Evolutionary conservation across 1,140 invertebrate genomes (phyloP), one percentile per base, ranked within the genome.

Genomic region (Homarus americanus): DNA sequence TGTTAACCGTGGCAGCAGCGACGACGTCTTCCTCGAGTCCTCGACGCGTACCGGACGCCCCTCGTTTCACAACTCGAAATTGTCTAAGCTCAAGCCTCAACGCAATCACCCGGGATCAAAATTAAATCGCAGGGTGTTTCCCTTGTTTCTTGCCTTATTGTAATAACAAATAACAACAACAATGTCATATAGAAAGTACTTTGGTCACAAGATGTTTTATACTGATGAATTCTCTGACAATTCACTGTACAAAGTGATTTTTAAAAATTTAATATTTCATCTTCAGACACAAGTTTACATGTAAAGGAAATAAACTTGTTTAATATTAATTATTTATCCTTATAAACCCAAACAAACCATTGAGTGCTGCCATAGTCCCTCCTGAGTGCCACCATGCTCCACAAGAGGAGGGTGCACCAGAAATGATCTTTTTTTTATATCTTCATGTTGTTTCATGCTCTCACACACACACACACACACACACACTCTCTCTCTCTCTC

Each of bases 211-310:
- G 66, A 90, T 90, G 80, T 90, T 90, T 90, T 90, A 82, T 90
- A 90, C 87, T 76, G 72, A 90, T 82, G 79, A 83, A 90, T 78
- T 76, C 38, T 79, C 63, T 28, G 58, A 76, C 49, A 66, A 76
- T 90, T 90, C 82, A 90, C 87, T 90, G 87, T 90, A 90, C 87
- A 90, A 90, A 90, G 87, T 90, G 87, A 90, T 90, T 90, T 90
- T 83, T 75, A 90, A 82, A 83, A 83, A 82, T 75, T 76, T 72
- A 75, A 83, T 90, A 90, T 75, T 82, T 90, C 80, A 83, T 82
- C 78, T 86, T 80, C 79, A 82, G 87, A 90, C 87, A 75, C 79
- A 90, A 82, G 87, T 90, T 82, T 90, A 90, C 87, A 90, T 90
- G 87, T 90, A 90, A 90, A 90, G 87, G 44, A 82, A 90, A 90